These are phyloP conservation scores for Drosophila persimilis DNA, from an alignment of 1,140 invertebrate species.

Conservation along the genomic window DNA sequence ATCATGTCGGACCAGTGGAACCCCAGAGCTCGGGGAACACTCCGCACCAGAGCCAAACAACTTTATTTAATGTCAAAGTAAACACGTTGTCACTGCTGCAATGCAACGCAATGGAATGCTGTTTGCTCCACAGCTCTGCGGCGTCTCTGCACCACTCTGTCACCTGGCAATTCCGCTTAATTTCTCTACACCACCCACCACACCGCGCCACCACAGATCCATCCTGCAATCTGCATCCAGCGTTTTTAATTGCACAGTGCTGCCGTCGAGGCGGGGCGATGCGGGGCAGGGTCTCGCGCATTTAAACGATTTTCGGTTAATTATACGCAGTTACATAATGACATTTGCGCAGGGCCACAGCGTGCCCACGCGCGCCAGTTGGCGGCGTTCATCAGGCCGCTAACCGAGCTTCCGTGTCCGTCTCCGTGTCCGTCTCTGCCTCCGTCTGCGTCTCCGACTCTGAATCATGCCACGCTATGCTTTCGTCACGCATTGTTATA, in stretches of 20 bases:
- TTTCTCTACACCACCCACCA: slow-evolving; percentile 17
- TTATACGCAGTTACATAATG: slow-evolving; percentile 73
- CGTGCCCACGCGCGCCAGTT: background rate
- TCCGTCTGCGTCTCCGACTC: too few species aligned
- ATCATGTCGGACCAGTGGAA: slow-evolving; percentile 30
- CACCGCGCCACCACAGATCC: background rate
- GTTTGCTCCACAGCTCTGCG: background rate
- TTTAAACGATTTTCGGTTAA: slow-evolving; percentile 79
- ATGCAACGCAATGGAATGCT: background rate
- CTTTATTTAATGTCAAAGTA: slow-evolving; percentile 81
- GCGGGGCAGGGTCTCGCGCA: slow-evolving; percentile 13
- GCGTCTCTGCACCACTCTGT: slow-evolving; percentile 13
- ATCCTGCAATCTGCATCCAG: too few species aligned
- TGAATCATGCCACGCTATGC: slow-evolving; percentile 14
- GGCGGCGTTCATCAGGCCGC: slow-evolving; percentile 23
- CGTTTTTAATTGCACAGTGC: slow-evolving; percentile 73
- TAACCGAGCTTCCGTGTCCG: slow-evolving; percentile 33
- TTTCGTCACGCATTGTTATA: slow-evolving; percentile 30
- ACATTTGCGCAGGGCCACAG: slow-evolving; percentile 59
- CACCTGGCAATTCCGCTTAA: slow-evolving; percentile 40
- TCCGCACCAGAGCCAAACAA: slow-evolving; percentile 64
- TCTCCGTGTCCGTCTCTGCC: too few species aligned
- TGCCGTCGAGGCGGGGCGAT: slow-evolving; percentile 33
- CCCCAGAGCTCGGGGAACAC: slow-evolving; percentile 45
- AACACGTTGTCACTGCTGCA: slow-evolving; percentile 42